Evolutionary conservation across 2,113 vertebrate species (phyloP), one percentile per base, ranked within the genome.

Genomic region (Aegypius monachus): DNA sequence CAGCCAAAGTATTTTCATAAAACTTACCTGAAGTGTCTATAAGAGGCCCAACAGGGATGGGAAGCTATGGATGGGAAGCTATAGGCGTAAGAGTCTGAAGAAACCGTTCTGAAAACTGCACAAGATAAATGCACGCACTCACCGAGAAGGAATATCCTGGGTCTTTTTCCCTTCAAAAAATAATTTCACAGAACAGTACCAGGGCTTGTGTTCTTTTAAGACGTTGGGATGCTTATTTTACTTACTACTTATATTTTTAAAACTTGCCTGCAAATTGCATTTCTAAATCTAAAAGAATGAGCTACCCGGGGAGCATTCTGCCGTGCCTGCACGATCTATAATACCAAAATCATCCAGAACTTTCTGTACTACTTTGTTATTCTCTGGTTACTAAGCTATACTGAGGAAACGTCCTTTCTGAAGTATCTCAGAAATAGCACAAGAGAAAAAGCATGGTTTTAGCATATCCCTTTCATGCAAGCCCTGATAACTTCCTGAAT

Each of bases 381-480:
- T 91, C 78, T 67, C 25, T 72, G 65, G 66, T 91, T 92, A 75
- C 36, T 72, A 72, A 87, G 62, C 53, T 68, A 14, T 53, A 61
- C 48, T 58, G n/a, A 68, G 20, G 65, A 89, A 91, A 32, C 4
- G 79, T 93, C 34, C 15, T 93, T 91, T 88, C 80, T 83, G 65
- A 94, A 91, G 70, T 78, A 68, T 43, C 65, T 81, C 80, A 81
- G 72, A 88, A 96, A 92, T 61, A 86, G 68, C 71, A 86, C 47
- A 50, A 68, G 34, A 75, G 52, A 79, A 89, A 90, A 94, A 89
- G 22, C 36, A 38, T 50, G 13, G 61, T 1, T 65, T 96, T 65
- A 75, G 73, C 61, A 55, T 71, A 86, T 86, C 31, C 43, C 31
- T 94, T 89, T 93, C 77, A 92, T 67, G 47, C 45, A 75, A 34